phyloP scores from a whole-genome alignment of 1,140 invertebrate species.

The Nebria ingens region DNA sequence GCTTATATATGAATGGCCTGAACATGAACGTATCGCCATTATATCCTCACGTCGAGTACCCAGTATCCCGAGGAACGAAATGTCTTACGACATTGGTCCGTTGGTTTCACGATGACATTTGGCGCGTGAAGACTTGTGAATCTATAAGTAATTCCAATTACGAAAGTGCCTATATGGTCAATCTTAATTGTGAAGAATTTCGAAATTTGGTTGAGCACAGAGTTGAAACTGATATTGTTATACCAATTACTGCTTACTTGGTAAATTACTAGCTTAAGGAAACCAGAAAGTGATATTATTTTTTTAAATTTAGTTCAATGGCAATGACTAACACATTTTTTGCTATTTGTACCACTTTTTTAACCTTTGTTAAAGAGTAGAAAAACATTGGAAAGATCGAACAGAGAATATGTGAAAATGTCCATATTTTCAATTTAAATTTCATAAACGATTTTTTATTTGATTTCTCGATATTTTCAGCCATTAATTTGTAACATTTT shows the following conservation, averaged over 20 bases:
- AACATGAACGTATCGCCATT: constrained; percentile 37
- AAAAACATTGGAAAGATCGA: no score
- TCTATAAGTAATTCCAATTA: constrained; percentile 25
- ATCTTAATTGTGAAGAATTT: constrained; percentile 36
- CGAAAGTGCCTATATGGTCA: constrained; percentile 28
- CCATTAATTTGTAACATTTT: not conserved
- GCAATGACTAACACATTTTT: no score
- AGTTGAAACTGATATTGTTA: constrained; percentile 25
- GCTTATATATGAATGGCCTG: constrained; percentile 29
- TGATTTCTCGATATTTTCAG: no score
- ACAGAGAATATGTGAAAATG: no score
- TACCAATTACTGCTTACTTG: constrained; percentile 26
- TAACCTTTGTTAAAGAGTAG: no score
- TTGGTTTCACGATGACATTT: constrained; percentile 85
- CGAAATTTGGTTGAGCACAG: constrained; percentile 28
- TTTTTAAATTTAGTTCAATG: not conserved
- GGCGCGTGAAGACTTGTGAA: constrained; percentile 35
- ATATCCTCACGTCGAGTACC: constrained; percentile 58
- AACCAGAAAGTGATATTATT: not conserved
- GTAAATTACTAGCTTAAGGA: no score
- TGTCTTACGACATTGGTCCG: constrained; percentile 65
- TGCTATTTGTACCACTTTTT: no score
- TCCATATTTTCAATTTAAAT: no score
- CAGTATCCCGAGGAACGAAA: constrained; percentile 56
- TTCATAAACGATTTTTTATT: no score